A percentile compares a stretch with the other conserved stretches of the same genome.
These are phyloP conservation scores for Trilocha varians DNA, from an alignment of 2,888 invertebrate species.

Conservation along the genomic window DNA sequence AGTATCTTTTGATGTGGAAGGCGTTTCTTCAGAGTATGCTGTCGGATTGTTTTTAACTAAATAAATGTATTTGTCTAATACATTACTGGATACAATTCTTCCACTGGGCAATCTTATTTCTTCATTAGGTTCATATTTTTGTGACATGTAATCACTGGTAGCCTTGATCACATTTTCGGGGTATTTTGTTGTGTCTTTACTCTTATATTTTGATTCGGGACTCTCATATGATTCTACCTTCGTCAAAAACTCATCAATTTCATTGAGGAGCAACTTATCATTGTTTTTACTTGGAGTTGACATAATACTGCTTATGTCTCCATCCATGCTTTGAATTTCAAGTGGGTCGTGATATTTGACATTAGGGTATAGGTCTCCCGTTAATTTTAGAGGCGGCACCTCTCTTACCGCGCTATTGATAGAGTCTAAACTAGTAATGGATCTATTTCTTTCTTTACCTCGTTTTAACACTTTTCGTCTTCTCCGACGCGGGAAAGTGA, in stretches of 20 bases:
- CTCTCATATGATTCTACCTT: constrained; percentile 61
- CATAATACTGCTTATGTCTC: constrained; percentile 59
- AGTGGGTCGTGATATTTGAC: constrained; percentile 19
- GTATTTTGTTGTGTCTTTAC: constrained; percentile 23
- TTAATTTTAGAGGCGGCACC: constrained; percentile 33
- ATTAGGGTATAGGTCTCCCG: constrained; percentile 12
- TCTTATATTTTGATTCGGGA: constrained; percentile 43
- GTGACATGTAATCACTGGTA: constrained; percentile 50
- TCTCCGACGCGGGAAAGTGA: constrained; percentile 56
- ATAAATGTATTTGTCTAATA: constrained; percentile 64
- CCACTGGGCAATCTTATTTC: constrained; percentile 52
- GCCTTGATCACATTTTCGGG: constrained; percentile 57
- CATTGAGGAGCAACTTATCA: constrained; percentile 56
- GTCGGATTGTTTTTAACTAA: constrained; percentile 45
- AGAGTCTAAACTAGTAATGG: constrained; percentile 46
- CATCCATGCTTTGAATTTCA: constrained; percentile 60
- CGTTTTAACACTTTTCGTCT: constrained; percentile 36
- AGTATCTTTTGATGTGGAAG: constrained; percentile 17
- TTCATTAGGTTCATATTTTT: constrained; percentile 40
- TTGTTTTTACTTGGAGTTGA: constrained; percentile 62
- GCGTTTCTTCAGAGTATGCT: constrained; percentile 24
- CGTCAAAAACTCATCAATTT: constrained; percentile 64
- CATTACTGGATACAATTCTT: constrained; percentile 37
- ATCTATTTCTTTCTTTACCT: constrained; percentile 32
- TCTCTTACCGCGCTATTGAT: constrained; percentile 17